A percentile compares a stretch with the other conserved stretches of the same genome.
phyloP scores from a whole-genome alignment of 2,797 vertebrate species.

The Balearica regulorum region DNA sequence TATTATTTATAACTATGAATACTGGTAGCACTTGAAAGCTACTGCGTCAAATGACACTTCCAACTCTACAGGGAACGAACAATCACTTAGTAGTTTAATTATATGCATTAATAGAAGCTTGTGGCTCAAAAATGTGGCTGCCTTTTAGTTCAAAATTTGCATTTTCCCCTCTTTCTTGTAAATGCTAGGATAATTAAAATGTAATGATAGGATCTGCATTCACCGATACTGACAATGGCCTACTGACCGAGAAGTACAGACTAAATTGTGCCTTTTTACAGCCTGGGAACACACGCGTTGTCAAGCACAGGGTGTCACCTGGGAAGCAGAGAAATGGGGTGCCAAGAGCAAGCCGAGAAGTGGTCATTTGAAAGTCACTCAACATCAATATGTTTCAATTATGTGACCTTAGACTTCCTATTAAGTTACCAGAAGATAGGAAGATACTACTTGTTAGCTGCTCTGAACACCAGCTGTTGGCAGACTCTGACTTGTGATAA shows the following conservation, averaged over 20 bases:
- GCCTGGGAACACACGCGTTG: neutral
- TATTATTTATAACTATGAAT: slow-evolving; percentile 17
- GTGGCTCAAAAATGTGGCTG: neutral
- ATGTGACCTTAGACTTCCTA: neutral
- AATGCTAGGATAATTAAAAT: neutral
- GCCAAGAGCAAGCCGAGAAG: neutral
- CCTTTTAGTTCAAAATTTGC: neutral
- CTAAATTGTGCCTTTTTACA: neutral
- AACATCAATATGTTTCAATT: neutral
- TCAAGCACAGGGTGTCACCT: neutral
- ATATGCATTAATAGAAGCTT: slow-evolving; percentile 8
- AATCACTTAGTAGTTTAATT: slow-evolving; percentile 26
- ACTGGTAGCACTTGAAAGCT: slow-evolving; percentile 38
- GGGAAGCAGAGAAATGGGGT: neutral
- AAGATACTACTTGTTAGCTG: neutral
- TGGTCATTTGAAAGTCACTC: neutral
- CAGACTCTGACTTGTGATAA: neutral
- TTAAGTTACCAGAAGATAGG: neutral
- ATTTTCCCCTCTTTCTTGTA: neutral
- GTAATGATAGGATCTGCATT: neutral
- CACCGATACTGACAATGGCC: neutral
- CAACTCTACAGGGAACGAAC: slow-evolving; percentile 10
- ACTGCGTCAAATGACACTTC: slow-evolving; percentile 13
- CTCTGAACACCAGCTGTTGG: neutral
- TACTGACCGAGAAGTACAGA: neutral